These are phyloP conservation scores for Phytoseiulus persimilis DNA, from an alignment of 2,888 invertebrate species.

Conservation along the genomic window DNA sequence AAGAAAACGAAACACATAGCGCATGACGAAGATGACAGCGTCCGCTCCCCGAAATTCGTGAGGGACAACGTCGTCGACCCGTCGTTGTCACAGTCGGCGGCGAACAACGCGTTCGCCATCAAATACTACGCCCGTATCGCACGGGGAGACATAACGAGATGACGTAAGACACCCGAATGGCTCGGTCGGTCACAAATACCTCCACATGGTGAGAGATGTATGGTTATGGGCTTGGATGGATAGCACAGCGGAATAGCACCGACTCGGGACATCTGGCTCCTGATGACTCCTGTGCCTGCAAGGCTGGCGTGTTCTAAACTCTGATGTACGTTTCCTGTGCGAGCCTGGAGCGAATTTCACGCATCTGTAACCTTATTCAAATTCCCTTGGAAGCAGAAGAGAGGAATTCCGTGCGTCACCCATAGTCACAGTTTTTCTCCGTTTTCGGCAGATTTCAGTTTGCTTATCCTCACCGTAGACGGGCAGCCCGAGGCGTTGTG, in stretches of 20 bases:
- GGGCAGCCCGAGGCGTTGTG: neutral
- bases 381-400: neutral
- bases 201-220: neutral
- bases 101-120: neutral
- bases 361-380: neutral
- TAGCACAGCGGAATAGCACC: neutral
- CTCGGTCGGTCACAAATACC: neutral
- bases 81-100: neutral
- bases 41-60: neutral
- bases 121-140: neutral
- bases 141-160: neutral
- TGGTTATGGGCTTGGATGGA: neutral
- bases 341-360: neutral
- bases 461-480: neutral
- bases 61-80: neutral
- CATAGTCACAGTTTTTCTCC: neutral
- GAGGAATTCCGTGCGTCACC: neutral
- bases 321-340: neutral
- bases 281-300: neutral
- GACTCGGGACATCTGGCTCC: neutral
- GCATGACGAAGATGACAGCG: neutral
- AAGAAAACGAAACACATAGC: neutral
- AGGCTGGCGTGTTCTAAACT: neutral
- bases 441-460: neutral
- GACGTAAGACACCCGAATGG: neutral